Evolutionary conservation across 1,140 invertebrate species (phyloP).

Genomic region (Chrysopa pallens): DNA sequence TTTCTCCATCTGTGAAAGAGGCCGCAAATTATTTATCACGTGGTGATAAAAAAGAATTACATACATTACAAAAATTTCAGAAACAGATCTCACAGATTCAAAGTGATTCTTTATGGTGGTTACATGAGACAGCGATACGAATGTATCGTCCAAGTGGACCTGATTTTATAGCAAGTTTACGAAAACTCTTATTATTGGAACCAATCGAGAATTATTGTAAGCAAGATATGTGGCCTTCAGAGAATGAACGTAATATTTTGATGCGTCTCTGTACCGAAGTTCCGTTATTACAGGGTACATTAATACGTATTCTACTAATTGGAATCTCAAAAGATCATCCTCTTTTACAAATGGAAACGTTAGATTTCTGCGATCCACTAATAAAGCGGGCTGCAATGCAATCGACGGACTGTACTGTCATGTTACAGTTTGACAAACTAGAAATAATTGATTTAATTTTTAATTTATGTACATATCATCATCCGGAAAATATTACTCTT

Average conservation of each 20-base stretch:
- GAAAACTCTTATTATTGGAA: constrained; percentile 78
- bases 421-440: constrained; percentile 56
- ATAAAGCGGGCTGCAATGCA: constrained; percentile 66
- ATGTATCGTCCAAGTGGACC: constrained; percentile 50
- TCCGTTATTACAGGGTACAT: constrained; percentile 66
- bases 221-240: constrained; percentile 87
- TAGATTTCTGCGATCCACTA: constrained; percentile 72
- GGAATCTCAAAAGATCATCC: constrained; percentile 74
- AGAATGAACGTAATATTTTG: constrained; percentile 61
- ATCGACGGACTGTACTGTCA: constrained; percentile 41
- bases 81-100: constrained; percentile 59
- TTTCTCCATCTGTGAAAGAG: constrained; percentile 61
- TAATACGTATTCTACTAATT: constrained; percentile 64
- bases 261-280: constrained; percentile 73
- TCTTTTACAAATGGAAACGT: constrained; percentile 57
- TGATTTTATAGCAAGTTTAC: constrained; percentile 62
- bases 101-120: constrained; percentile 65
- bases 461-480: constrained; percentile 75
- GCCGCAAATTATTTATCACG: constrained; percentile 34
- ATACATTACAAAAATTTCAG: constrained; percentile 36
- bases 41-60: constrained; percentile 41
- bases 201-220: constrained; percentile 73
- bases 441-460: constrained; percentile 82
- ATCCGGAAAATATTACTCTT: constrained; percentile 81
- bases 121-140: constrained; percentile 59